Percentiles rank a stretch among this genome's conserved stretches.
Conservation (phyloP, 2,888 invertebrate species). For the Phorcus lineatus region DNA sequence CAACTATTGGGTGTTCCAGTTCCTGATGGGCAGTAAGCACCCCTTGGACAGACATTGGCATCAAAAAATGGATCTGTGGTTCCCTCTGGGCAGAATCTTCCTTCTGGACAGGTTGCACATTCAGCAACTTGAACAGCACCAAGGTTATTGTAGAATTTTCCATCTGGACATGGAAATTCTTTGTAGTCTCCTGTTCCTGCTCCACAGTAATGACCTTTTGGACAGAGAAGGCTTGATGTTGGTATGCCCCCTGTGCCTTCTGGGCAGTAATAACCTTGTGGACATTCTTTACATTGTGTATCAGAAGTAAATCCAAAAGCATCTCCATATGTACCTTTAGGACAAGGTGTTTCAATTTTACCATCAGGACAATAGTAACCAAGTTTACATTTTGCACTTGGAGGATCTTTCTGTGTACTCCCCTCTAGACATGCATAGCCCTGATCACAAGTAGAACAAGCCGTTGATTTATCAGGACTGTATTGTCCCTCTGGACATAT, state of each 20-base stretch:
- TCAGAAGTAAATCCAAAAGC: slow-evolving; percentile 51
- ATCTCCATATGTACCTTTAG: slow-evolving; percentile 69
- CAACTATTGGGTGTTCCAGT: slow-evolving; percentile 59
- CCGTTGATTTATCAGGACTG: slow-evolving; percentile 45
- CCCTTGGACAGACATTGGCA: slow-evolving; percentile 67
- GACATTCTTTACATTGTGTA: slow-evolving; percentile 63
- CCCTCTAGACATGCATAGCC: slow-evolving; percentile 69
- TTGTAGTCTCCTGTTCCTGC: slow-evolving; percentile 62
- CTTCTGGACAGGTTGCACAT: slow-evolving; percentile 67
- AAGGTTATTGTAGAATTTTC: slow-evolving; percentile 54
- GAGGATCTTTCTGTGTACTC: slow-evolving; percentile 58
- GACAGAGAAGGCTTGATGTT: slow-evolving; percentile 53
- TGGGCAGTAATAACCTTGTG: slow-evolving; percentile 71
- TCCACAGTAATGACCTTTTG: slow-evolving; percentile 68
- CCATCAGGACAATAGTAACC: slow-evolving; percentile 72
- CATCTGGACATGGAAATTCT: slow-evolving; percentile 63
- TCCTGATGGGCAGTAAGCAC: slow-evolving; percentile 63
- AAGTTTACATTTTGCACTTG: slow-evolving; percentile 57
- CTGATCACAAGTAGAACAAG: slow-evolving; percentile 54
- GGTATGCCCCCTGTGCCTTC: slow-evolving; percentile 63
- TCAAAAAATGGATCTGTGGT: slow-evolving; percentile 63
- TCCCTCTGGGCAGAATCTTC: slow-evolving; percentile 67
- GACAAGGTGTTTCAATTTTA: slow-evolving; percentile 60
- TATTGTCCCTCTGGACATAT: slow-evolving; percentile 65
- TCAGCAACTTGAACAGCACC: slow-evolving; percentile 54